Conservation (phyloP, 2,797 vertebrate genomes). For the Hypotaenidia okinawae region DNA sequence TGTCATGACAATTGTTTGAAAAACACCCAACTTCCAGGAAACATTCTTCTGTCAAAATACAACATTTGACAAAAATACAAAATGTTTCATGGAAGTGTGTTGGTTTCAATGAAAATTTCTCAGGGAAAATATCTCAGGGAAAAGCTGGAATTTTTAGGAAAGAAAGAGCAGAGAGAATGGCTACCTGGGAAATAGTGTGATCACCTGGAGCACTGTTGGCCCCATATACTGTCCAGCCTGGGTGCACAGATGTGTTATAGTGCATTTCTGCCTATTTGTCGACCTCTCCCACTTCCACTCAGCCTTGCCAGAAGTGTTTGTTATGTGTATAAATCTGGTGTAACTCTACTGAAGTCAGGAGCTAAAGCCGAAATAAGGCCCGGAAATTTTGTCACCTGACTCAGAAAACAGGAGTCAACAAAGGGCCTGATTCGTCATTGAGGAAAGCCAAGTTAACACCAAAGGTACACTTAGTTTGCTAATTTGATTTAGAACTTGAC, state of each 20-base stretch:
- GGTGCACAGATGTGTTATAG: background rate
- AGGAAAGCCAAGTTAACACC: background rate
- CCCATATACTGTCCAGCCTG: background rate
- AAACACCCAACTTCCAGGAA: background rate
- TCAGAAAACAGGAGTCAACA: background rate
- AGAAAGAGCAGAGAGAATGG: background rate
- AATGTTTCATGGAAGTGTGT: background rate
- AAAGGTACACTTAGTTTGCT: background rate
- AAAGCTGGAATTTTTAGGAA: background rate
- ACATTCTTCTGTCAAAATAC: conserved; percentile 26
- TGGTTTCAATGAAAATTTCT: background rate
- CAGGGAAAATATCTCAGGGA: background rate
- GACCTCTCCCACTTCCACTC: background rate
- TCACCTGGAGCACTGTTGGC: background rate
- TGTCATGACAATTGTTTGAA: conserved; percentile 5
- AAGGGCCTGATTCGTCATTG: background rate
- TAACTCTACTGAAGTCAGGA: background rate
- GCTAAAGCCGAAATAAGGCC: background rate
- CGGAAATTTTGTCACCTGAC: background rate
- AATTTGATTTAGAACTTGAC: background rate
- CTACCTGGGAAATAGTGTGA: background rate
- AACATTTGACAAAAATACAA: conserved; percentile 5
- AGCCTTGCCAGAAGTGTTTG: background rate
- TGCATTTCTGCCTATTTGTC: background rate
- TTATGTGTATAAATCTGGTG: background rate